These are phyloP conservation scores for Ichneumoninae sp. DNA, from an alignment of 2,888 invertebrate genomes.

Conservation along the genomic window DNA sequence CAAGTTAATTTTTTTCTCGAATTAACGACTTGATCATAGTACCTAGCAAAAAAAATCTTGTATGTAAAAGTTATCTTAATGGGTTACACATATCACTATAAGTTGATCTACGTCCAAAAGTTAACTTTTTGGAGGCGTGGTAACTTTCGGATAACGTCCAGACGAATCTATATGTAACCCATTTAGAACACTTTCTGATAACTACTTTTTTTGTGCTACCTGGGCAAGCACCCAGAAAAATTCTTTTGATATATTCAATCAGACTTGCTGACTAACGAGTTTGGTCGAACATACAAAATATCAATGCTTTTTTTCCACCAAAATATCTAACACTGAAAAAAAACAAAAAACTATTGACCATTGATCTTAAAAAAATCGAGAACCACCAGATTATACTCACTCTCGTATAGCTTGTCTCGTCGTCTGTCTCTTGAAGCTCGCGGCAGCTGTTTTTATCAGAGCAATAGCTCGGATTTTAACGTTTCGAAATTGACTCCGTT, in stretches of 20 bases:
- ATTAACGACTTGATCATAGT: background rate
- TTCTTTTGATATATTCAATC: background rate
- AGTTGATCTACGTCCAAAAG: no score
- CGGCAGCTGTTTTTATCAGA: conserved; percentile 88
- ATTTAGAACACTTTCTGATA: no score
- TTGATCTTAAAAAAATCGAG: background rate
- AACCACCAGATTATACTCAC: conserved; percentile 56
- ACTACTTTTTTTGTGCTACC: no score
- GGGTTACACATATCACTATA: no score
- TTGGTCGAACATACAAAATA: background rate
- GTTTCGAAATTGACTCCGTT: conserved; percentile 87
- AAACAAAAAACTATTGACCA: background rate
- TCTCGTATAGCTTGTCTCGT: conserved; percentile 75
- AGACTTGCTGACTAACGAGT: background rate
- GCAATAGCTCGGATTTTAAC: conserved; percentile 87
- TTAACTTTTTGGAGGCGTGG: no score
- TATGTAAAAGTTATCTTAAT: no score
- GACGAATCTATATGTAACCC: no score
- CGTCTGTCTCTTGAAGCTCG: conserved; percentile 86
- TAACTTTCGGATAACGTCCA: no score
- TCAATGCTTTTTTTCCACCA: no score
- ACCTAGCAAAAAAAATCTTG: no score
- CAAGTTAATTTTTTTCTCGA: background rate
- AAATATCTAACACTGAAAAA: background rate
- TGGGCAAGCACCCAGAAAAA: background rate